A percentile compares a stretch with the other conserved stretches of the same genome.
phyloP scores from a whole-genome alignment of 2,888 invertebrate species.

The Drosophila kokeensis region DNA sequence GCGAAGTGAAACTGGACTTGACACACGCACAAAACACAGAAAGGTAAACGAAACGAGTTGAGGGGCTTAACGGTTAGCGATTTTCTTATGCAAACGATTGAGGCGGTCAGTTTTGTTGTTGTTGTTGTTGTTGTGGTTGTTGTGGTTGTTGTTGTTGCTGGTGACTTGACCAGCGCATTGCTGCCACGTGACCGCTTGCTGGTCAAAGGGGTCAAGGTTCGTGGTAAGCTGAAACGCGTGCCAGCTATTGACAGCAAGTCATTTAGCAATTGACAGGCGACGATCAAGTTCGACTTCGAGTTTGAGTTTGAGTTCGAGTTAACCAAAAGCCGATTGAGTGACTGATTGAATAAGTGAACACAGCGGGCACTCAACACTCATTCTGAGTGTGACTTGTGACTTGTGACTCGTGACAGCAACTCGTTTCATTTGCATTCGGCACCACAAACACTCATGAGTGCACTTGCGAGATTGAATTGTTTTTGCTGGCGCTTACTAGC shows the following conservation, averaged over 20 bases:
- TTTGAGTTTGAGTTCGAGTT: background rate
- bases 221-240: conserved; percentile 28
- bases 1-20: conserved; percentile 64
- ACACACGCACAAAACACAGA: conserved; percentile 73
- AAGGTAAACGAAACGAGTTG: conserved; percentile 7
- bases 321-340: conserved; percentile 36
- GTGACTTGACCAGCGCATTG: conserved; percentile 39
- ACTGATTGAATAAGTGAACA: conserved; percentile 34
- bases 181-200: conserved; percentile 29
- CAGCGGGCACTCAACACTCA: conserved; percentile 17
- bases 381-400: conserved; percentile 3
- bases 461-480: background rate
- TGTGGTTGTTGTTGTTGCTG: background rate
- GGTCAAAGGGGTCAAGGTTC: conserved; percentile 46
- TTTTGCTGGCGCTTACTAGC: background rate
- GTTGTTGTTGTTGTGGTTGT: background rate
- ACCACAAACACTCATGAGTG: background rate
- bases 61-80: background rate
- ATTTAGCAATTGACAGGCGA: conserved; percentile 32
- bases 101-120: conserved; percentile 43
- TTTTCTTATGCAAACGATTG: conserved; percentile 7
- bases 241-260: conserved; percentile 22
- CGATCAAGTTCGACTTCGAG: background rate
- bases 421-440: background rate
- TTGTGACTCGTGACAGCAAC: conserved; percentile 11